phyloP scores from a whole-genome alignment of 2,797 vertebrate species.

The Macropus fuliginosus region DNA sequence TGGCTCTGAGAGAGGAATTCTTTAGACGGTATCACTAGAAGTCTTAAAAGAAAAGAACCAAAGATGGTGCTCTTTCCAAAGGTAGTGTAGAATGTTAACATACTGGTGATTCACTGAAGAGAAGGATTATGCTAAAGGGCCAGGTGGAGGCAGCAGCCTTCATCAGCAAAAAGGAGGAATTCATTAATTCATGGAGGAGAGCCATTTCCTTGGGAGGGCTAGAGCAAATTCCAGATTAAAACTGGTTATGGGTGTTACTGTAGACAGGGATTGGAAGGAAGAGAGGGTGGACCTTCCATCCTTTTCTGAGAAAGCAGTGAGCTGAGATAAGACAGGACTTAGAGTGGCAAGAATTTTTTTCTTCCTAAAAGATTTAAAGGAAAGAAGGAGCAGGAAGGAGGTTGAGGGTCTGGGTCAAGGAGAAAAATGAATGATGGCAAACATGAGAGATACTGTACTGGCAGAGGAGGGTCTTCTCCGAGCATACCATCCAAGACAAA shows the following conservation, averaged over 20 bases:
- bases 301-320: slow-evolving; percentile 3
- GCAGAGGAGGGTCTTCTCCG: not conserved
- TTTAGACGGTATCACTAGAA: slow-evolving; percentile 12
- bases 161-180: slow-evolving; percentile 18
- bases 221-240: slow-evolving; percentile 49
- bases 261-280: slow-evolving; percentile 12
- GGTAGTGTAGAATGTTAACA: not conserved
- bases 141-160: not conserved
- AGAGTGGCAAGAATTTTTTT: slow-evolving; percentile 31
- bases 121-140: not conserved
- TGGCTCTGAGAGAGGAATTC: not conserved
- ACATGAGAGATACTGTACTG: not conserved
- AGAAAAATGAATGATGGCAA: not conserved
- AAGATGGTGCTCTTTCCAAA: not conserved
- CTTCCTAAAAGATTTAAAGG: not conserved
- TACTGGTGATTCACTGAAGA: not conserved
- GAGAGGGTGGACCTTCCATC: not conserved
- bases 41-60: slow-evolving; percentile 3
- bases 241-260: slow-evolving; percentile 12
- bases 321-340: slow-evolving; percentile 6
- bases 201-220: slow-evolving; percentile 11
- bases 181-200: slow-evolving; percentile 7
- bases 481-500: slow-evolving; percentile 19
- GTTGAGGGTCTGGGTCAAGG: slow-evolving; percentile 1
- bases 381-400: not conserved